A percentile compares a stretch with the other conserved stretches of the same genome.
These are phyloP conservation scores for Stegana nigrithorax DNA, from an alignment of 2,888 invertebrate species.

Conservation along the genomic window DNA sequence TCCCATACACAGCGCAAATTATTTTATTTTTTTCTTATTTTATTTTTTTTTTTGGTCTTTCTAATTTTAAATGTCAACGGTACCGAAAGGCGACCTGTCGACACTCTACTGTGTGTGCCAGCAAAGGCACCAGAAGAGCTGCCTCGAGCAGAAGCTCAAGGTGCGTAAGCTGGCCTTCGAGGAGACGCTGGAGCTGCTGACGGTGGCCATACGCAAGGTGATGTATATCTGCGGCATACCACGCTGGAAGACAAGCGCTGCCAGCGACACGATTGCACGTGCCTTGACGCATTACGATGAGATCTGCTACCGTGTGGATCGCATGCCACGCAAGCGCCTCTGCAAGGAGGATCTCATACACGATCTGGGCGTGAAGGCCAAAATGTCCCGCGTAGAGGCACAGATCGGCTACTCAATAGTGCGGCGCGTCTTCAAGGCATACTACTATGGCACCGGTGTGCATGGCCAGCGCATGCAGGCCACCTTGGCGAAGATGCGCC, in stretches of 20 bases:
- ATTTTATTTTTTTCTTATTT: not conserved
- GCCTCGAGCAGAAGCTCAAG: slow-evolving; percentile 1
- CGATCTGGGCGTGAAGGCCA: slow-evolving; percentile 49
- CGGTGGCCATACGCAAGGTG: slow-evolving; percentile 41
- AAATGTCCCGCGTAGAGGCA: slow-evolving; percentile 55
- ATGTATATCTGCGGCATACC: slow-evolving; percentile 56
- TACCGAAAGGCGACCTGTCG: too few relatives aligned
- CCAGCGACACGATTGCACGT: slow-evolving; percentile 36
- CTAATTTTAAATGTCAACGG: not conserved
- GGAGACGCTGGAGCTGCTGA: slow-evolving; percentile 41
- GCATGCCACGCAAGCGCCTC: slow-evolving; percentile 46
- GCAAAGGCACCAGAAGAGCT: not conserved
- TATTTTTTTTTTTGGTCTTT: not conserved
- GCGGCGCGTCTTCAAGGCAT: slow-evolving; percentile 61
- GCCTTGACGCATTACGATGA: slow-evolving; percentile 56
- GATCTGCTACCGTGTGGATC: slow-evolving; percentile 45
- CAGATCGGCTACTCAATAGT: slow-evolving; percentile 57
- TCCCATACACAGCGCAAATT: too few relatives aligned
- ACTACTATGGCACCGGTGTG: slow-evolving; percentile 51
- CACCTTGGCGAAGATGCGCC: slow-evolving; percentile 31
- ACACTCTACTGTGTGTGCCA: slow-evolving; percentile 30
- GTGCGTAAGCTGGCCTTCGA: not conserved
- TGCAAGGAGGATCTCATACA: slow-evolving; percentile 54
- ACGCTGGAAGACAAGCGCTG: slow-evolving; percentile 42
- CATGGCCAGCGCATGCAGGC: slow-evolving; percentile 36